A percentile compares a stretch with the other conserved stretches of the same genome.
These are phyloP conservation scores for Elymnias hypermnestra DNA, from an alignment of 1,140 invertebrate species.

Conservation along the genomic window DNA sequence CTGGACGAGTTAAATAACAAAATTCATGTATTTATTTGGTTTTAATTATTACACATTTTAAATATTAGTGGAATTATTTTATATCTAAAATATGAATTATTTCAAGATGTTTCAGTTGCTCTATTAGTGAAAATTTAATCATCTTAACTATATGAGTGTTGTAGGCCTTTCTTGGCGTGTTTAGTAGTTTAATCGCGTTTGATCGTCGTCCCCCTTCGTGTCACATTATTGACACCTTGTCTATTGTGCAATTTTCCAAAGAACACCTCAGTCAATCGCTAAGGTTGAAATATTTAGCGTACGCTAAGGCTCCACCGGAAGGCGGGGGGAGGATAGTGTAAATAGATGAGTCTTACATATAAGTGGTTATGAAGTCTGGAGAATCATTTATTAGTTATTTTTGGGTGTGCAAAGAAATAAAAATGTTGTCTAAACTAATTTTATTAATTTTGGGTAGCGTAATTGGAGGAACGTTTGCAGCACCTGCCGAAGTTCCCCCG, in stretches of 20 bases:
- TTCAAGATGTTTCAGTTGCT: too few relatives aligned
- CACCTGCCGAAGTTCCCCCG: slow-evolving; percentile 38
- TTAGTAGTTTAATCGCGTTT: slow-evolving; percentile 39
- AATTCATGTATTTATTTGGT: too few relatives aligned
- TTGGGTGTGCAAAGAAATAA: slow-evolving; percentile 42
- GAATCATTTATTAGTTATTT: slow-evolving; percentile 55
- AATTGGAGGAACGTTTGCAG: slow-evolving; percentile 21
- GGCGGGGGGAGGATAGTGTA: slow-evolving; percentile 73
- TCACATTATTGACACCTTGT: slow-evolving; percentile 65
- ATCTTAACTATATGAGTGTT: too few relatives aligned
- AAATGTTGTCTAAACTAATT: slow-evolving; percentile 49
- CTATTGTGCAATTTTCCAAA: slow-evolving; percentile 70
- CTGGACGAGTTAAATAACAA: too few relatives aligned
- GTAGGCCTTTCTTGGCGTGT: slow-evolving; percentile 34
- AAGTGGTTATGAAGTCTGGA: slow-evolving; percentile 63
- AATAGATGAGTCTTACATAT: slow-evolving; percentile 75
- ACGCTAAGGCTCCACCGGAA: slow-evolving; percentile 56
- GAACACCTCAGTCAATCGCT: slow-evolving; percentile 66
- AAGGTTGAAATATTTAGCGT: slow-evolving; percentile 74
- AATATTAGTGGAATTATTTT: too few relatives aligned
- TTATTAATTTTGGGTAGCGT: slow-evolving; percentile 32
- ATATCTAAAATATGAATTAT: too few relatives aligned
- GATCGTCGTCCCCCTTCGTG: slow-evolving; percentile 60
- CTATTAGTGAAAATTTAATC: too few relatives aligned
- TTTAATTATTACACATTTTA: too few relatives aligned